Percentiles rank a stretch among this genome's conserved stretches.
Evolutionary conservation across 1,140 invertebrate genomes (phyloP).

Genomic region (Stegodyphus dumicola): DNA sequence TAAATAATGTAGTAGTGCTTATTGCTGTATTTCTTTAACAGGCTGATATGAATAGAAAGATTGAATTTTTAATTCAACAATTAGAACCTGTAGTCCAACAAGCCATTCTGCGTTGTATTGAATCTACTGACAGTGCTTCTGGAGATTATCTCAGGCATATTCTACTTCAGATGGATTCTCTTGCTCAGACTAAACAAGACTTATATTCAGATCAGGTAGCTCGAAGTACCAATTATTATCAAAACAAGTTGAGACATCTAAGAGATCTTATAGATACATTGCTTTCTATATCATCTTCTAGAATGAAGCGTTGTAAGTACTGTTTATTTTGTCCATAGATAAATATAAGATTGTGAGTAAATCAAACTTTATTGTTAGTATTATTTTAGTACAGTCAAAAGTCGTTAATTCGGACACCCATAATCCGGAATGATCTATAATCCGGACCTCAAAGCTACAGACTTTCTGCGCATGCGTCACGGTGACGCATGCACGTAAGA

Average conservation of each 20-base stretch:
- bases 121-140: not conserved
- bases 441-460: too few relatives aligned
- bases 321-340: too few relatives aligned
- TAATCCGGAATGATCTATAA: too few relatives aligned
- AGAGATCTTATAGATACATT: not conserved
- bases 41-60: constrained; percentile 79
- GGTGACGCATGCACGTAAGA: too few relatives aligned
- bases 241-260: not conserved
- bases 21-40: constrained; percentile 66
- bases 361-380: too few relatives aligned
- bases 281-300: not conserved
- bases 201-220: not conserved
- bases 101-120: constrained; percentile 1
- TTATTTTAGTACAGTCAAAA: too few relatives aligned
- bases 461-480: too few relatives aligned
- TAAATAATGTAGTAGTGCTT: too few relatives aligned
- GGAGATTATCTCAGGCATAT: not conserved
- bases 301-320: too few relatives aligned
- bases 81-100: constrained; percentile 50
- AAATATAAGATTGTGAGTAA: too few relatives aligned
- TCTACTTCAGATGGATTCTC: not conserved
- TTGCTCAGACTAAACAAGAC: not conserved
- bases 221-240: not conserved
- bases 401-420: too few relatives aligned
- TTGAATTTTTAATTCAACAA: constrained; percentile 73